Evolutionary conservation across 1,140 invertebrate genomes (phyloP), one percentile per base, ranked within the genome.

Genomic region (Panulirus ornatus): DNA sequence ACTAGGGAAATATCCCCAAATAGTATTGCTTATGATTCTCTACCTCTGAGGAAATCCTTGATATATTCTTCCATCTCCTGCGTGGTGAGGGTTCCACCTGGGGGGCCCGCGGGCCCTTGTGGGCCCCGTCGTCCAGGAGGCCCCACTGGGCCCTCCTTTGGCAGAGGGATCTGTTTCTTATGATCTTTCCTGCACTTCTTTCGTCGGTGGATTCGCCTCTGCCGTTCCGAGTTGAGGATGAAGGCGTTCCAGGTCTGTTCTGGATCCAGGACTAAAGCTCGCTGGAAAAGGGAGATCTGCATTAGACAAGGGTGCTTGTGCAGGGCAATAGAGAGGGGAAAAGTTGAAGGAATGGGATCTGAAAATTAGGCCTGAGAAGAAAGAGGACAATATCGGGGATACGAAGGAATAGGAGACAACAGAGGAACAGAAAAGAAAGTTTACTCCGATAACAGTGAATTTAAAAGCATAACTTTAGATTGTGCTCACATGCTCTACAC

Each of bases 101-200:
- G 42, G 9, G 79, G 66, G 30, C 88, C 88, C n/a, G 78, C 42
- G 8, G 88, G 88, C 19, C 85, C 85, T 11, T 44, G 30, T 38
- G 85, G 75, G 11, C 88, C 88, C 36, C 88, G 58, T 1, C 76
- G 88, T 3, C 88, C 88, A 16, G 79, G 88, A 47, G 88, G 88
- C 11, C 88, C 88, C n/a, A 44, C 54, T 11, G 88, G 88, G 11
- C 88, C 88, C 30, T 75, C 88, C 34, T 42, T 71, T 14, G 88
- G 88, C 47, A 89, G 36, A 27, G 79, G 88, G n/a, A 89, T 83
- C 40, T 83, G 88, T 47, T 89, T 89, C 79, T 83, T 89, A n/a
- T 47, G 58, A 8, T 73, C 75, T 27, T 44, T 63, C 40, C 44
- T 71, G 14, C 81, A 42, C 27, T 83, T 89, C 66, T 82, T 71